Percentiles rank a stretch among this genome's conserved stretches.
phyloP scores from a whole-genome alignment of 2,797 vertebrate species.

The Parotocinclus haroldoi region DNA sequence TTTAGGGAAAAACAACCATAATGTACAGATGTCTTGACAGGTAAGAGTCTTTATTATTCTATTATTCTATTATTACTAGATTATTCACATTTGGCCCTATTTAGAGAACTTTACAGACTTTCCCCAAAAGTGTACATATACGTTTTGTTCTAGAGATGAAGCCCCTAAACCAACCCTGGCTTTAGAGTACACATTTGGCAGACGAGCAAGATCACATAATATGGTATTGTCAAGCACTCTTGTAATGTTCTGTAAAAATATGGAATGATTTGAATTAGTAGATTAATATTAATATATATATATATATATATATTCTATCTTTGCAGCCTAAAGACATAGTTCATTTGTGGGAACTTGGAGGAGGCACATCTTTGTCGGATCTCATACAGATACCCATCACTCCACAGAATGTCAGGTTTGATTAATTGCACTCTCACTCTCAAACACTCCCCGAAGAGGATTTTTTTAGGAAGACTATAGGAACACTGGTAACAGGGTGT shows the following conservation, averaged over 20 bases:
- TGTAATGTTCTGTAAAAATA: not conserved
- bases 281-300: not conserved
- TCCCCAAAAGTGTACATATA: not conserved
- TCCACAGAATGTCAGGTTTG: slow-evolving; percentile 75
- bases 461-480: too few relatives aligned
- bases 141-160: slow-evolving; percentile 78
- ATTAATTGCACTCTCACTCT: not conserved
- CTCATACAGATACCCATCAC: slow-evolving; percentile 86
- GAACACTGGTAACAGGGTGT: too few relatives aligned
- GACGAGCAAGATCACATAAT: slow-evolving; percentile 85
- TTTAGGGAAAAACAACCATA: slow-evolving; percentile 92
- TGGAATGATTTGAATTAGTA: not conserved
- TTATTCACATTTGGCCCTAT: not conserved
- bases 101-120: too few relatives aligned
- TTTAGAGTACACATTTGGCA: slow-evolving; percentile 91
- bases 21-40: slow-evolving; percentile 90
- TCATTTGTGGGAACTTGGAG: slow-evolving; percentile 95
- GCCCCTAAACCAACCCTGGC: slow-evolving; percentile 88
- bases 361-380: slow-evolving; percentile 87
- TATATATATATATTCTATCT: not conserved
- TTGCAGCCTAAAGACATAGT: slow-evolving; percentile 88
- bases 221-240: slow-evolving; percentile 61
- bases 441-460: too few relatives aligned
- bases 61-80: too few relatives aligned
- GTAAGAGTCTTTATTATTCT: slow-evolving; percentile 64